phyloP scores from a whole-genome alignment of 2,113 vertebrate species.

The Brachirus orientalis region DNA sequence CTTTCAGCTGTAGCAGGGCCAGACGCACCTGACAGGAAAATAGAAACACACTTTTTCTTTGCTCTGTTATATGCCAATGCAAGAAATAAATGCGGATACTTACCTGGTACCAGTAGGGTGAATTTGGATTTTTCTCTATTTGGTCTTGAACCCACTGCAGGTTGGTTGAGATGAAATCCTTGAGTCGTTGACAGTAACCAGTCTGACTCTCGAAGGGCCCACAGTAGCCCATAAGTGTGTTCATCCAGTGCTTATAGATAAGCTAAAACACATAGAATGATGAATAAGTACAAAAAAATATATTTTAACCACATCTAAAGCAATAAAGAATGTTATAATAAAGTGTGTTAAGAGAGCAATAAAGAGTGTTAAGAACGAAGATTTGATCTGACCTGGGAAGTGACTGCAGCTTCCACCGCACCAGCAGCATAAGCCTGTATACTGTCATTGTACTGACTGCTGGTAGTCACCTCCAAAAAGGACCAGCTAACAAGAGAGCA shows the following conservation, averaged over 20 bases:
- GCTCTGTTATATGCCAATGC: too few relatives aligned
- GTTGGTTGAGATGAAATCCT: conserved; percentile 87
- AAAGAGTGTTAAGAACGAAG: too few relatives aligned
- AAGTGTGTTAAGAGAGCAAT: too few relatives aligned
- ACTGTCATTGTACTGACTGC: conserved; percentile 85
- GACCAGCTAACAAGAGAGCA: conserved; percentile 85
- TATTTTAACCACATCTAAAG: not conserved
- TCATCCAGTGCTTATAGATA: conserved; percentile 97
- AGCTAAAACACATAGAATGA: conserved; percentile 77
- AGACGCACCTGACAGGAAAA: conserved; percentile 84
- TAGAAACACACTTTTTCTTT: not conserved
- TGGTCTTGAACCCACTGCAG: conserved; percentile 89
- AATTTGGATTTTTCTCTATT: conserved; percentile 72
- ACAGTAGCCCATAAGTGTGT: conserved; percentile 92
- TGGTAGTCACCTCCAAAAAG: conserved; percentile 88
- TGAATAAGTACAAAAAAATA: not conserved
- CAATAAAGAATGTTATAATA: too few relatives aligned
- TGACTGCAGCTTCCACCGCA: conserved; percentile 87
- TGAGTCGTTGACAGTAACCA: conserved; percentile 88
- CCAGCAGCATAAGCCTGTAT: conserved; percentile 94
- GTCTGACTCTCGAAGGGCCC: conserved; percentile 85
- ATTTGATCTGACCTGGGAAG: conserved; percentile 82
- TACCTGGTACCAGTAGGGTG: conserved; percentile 94
- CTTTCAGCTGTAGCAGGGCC: conserved; percentile 91
- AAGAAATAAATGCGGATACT: not conserved